A percentile compares a stretch with the other conserved stretches of the same genome.
Evolutionary conservation across 2,797 vertebrate species (phyloP).

Genomic region (Agapornis canus): DNA sequence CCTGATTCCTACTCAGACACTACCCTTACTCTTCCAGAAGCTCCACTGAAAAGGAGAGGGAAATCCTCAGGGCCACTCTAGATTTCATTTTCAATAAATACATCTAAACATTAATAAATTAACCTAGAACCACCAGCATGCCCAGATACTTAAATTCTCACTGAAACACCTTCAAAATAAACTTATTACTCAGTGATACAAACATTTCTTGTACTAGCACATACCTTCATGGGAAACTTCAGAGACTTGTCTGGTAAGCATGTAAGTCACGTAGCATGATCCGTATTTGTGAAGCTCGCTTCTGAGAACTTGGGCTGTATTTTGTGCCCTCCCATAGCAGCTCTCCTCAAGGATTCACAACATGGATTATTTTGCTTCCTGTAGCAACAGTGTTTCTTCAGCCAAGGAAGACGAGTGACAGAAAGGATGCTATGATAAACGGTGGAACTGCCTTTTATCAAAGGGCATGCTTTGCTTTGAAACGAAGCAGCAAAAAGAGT

Average conservation of each 20-base stretch:
- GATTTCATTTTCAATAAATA: not conserved
- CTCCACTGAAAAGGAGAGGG: not conserved
- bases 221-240: not conserved
- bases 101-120: not conserved
- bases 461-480: not conserved
- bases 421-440: not conserved
- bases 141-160: not conserved
- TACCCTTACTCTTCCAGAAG: not conserved
- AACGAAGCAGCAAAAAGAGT: not conserved
- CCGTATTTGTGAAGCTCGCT: rapidly evolving
- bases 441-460: not conserved
- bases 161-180: not conserved
- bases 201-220: not conserved
- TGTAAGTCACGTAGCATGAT: not conserved
- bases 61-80: not conserved
- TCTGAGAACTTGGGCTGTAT: not conserved
- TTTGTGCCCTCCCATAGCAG: not conserved
- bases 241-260: not conserved
- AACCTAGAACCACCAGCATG: not conserved
- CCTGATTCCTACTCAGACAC: rapidly evolving
- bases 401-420: not conserved
- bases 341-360: not conserved
- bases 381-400: not conserved
- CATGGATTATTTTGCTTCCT: not conserved
- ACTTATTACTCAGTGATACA: not conserved